Base-by-base conservation (phyloP, 2,888 invertebrate genomes). In the Sinotaia quadrata region DNA sequence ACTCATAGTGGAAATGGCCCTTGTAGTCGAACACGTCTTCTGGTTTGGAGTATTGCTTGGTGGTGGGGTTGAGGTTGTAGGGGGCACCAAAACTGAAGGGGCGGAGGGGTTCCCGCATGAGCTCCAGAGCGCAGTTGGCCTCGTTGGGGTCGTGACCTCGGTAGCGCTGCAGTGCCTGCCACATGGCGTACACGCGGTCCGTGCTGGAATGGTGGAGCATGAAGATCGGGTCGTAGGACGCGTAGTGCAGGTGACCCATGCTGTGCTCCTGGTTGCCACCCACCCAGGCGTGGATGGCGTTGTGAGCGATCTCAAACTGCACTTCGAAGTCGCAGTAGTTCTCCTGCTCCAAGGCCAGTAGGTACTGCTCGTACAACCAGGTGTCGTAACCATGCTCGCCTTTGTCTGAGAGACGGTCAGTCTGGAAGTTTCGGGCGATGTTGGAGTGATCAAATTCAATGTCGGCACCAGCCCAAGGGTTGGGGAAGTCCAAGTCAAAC, bases 271-370 rank as follows among this genome's bases (percentile, higher is more conserved):
- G 59, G 57, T 33, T 63, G 18, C 77, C 77, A 18, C 77, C 77
- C 49, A 75, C 37, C 70, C 73, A 74, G 2, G 71, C 68, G 49
- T 77, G 77, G 37, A 77, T 69, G 29, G 67, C 73, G 51, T 77
- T 77, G 70, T 77, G 77, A 33, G 71, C 67, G 4, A 77, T 69
- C 66, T 77, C 77, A 56, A 75, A 75, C 69, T 77, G 76, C 2
- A 76, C 68, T 52, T 75, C 70, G 33, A 75, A 74, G 54, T 74
- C 69, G 41, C 71, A 75, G 44, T 72, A 75, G 56, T 75, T 61
- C 27, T 67, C 68, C 44, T 75, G 71, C 37, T 76, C 74, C 12
- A 73, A 67, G 12, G 75, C 76, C 15, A 68, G 44, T 18, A 77
- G 59, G 31, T 66, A 71, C 37, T 74, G 73, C n/a, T 75, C 57